These are phyloP conservation scores for Anguilla marmorata DNA, from an alignment of 2,797 vertebrate genomes.

Conservation along the genomic window DNA sequence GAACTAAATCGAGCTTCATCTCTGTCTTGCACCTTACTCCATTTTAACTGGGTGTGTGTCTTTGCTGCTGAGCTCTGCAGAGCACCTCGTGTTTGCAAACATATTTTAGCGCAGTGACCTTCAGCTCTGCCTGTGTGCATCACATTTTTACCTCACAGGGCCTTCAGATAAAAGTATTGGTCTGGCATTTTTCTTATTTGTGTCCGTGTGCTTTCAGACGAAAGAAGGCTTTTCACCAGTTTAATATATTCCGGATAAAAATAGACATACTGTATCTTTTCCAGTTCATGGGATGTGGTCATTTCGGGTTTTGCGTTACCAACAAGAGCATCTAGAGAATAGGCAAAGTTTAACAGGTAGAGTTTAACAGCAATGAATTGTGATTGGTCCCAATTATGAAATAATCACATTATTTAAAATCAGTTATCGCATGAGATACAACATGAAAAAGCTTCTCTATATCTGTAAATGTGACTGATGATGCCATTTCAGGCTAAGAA, in stretches of 20 bases:
- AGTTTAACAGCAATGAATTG: not conserved
- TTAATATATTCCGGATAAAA: not conserved
- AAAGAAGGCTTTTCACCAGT: not conserved
- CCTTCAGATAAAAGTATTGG: not conserved
- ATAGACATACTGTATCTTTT: not conserved
- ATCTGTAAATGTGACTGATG: not conserved
- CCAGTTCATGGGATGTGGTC: not conserved
- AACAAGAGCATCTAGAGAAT: not conserved
- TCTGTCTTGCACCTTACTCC: not conserved
- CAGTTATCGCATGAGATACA: not conserved
- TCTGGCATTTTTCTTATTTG: not conserved
- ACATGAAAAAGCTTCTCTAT: not conserved
- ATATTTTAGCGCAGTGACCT: not conserved
- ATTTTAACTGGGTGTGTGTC: not conserved
- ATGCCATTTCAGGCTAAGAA: not conserved
- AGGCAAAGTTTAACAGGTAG: not conserved
- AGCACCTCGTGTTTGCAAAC: not conserved
- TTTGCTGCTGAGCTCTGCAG: not conserved
- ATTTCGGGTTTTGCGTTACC: not conserved
- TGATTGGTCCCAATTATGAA: not conserved
- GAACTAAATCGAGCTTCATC: constrained; percentile 12
- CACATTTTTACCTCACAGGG: not conserved
- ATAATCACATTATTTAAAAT: not conserved
- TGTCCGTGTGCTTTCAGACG: not conserved
- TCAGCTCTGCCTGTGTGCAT: not conserved